phyloP scores from a whole-genome alignment of 2,113 vertebrate genomes.

The Saimiri boliviensis region DNA sequence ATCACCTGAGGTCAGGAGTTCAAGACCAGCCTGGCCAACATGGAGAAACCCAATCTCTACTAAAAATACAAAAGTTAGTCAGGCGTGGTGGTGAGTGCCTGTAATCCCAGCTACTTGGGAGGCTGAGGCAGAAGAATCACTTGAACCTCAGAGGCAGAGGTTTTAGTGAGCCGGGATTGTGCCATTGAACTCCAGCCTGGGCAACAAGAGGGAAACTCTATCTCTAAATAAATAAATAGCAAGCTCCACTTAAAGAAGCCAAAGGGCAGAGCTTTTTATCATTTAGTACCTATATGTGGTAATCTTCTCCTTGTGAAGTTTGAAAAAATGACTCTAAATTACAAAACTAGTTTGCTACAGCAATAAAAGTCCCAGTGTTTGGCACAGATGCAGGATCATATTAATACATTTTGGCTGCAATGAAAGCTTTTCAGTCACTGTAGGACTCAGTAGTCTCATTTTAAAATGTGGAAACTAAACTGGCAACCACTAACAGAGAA shows the following conservation, averaged over 20 bases:
- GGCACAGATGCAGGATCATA: not conserved
- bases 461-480: not conserved
- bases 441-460: not conserved
- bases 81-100: no score
- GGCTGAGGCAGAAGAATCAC: no score
- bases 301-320: slow-evolving; percentile 10
- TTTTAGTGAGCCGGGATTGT: no score
- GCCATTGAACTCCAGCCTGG: no score
- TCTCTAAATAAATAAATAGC: not conserved
- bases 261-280: not conserved
- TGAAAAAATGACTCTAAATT: not conserved
- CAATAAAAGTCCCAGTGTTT: not conserved
- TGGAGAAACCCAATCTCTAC: no score
- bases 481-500: not conserved
- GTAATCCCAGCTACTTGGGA: no score
- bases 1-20: no score
- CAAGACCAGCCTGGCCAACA: no score
- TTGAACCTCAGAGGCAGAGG: no score
- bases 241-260: not conserved
- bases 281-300: not conserved
- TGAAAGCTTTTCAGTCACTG: not conserved
- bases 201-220: no score
- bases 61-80: no score
- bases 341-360: not conserved
- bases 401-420: not conserved